Conservation (phyloP, 30 jellyfish, hydroid and myxozoan species). For the Cassiopea andromeda region DNA sequence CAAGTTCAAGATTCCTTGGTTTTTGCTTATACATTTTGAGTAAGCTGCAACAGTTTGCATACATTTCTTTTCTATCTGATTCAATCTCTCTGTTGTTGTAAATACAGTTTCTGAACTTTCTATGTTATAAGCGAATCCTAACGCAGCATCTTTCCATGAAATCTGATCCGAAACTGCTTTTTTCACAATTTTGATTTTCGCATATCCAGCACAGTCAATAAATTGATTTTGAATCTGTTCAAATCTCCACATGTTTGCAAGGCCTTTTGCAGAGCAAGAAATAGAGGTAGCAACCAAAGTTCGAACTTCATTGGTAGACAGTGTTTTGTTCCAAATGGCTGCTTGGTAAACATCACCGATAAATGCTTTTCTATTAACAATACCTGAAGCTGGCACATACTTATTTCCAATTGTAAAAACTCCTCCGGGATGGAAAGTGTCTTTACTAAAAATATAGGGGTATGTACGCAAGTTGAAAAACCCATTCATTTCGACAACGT, state of each 20-base stretch:
- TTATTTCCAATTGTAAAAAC: conserved; percentile 20
- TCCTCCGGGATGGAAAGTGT: conserved; percentile 63
- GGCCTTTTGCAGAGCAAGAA: conserved; percentile 44
- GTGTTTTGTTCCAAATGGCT: conserved; percentile 43
- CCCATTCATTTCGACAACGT: conserved; percentile 59
- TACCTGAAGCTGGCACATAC: conserved; percentile 30
- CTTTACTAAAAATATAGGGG: conserved; percentile 15
- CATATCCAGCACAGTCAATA: conserved; percentile 38
- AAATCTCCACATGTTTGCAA: conserved; percentile 66
- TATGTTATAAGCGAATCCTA: background rate
- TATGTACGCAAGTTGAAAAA: conserved; percentile 42
- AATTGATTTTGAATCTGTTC: conserved; percentile 36
- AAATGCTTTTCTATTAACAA: conserved; percentile 5
- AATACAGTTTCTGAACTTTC: background rate
- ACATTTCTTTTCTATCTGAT: conserved; percentile 15
- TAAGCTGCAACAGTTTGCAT: background rate
- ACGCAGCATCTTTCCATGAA: conserved; percentile 20
- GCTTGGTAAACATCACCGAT: conserved; percentile 47
- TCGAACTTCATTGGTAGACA: conserved; percentile 53
- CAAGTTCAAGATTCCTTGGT: background rate
- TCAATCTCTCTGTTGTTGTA: conserved; percentile 7
- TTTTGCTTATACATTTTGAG: conserved; percentile 4
- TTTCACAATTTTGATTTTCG: background rate
- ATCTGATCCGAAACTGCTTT: background rate
- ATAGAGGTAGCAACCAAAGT: conserved; percentile 18